phyloP scores from a whole-genome alignment of 2,888 invertebrate species.

The Pachydiplax longipennis region DNA sequence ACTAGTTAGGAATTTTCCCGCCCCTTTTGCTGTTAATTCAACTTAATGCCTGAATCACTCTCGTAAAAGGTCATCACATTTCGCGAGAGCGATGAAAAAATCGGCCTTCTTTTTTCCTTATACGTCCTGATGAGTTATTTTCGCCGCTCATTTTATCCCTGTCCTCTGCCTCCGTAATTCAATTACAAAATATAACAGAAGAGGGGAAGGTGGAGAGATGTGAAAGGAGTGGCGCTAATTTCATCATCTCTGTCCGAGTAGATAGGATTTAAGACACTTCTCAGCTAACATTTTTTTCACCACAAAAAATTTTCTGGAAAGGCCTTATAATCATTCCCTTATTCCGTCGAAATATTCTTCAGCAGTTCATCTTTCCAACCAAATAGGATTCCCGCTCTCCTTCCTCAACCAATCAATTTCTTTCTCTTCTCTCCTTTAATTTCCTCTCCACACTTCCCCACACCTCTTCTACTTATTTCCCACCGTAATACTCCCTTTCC shows the following conservation, averaged over 20 bases:
- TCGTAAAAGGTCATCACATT: conserved; percentile 14
- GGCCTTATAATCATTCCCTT: not conserved
- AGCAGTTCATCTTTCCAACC: not conserved
- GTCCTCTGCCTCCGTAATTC: conserved; percentile 1
- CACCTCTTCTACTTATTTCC: not conserved
- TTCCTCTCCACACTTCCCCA: not conserved
- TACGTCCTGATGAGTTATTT: conserved; percentile 5
- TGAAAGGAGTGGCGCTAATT: not conserved
- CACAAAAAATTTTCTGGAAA: not conserved
- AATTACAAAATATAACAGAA: not conserved
- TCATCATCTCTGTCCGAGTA: conserved; percentile 15
- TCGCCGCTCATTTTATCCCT: conserved; percentile 1
- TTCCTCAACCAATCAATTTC: not conserved
- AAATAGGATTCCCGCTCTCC: not conserved
- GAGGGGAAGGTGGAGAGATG: not conserved
- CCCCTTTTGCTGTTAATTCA: not conserved
- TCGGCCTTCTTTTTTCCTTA: not conserved
- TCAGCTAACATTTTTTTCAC: not conserved
- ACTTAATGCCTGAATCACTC: conserved; percentile 5
- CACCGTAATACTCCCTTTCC: not conserved
- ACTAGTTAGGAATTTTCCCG: not conserved
- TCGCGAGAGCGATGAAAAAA: not conserved
- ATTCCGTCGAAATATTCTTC: not conserved
- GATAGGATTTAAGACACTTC: conserved; percentile 6
- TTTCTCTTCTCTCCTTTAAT: not conserved